Evolutionary conservation across 2,888 invertebrate species (phyloP).

Genomic region (Gonocerus acuteangulatus): DNA sequence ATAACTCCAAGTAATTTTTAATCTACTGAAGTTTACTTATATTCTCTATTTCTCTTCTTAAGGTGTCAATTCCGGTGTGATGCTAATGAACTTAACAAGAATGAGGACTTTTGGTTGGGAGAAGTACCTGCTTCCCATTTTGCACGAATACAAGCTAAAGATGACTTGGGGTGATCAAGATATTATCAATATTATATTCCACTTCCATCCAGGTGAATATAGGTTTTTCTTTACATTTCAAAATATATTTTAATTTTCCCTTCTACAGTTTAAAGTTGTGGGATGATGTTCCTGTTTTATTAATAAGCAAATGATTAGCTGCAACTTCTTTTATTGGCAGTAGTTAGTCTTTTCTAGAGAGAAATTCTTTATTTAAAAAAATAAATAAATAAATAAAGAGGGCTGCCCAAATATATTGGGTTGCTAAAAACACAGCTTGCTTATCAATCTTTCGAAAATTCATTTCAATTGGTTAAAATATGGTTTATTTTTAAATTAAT

Average conservation of each 20-base stretch:
- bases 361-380: too few species aligned
- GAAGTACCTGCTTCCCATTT: slow-evolving; percentile 72
- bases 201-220: slow-evolving; percentile 63
- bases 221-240: background rate
- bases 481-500: too few species aligned
- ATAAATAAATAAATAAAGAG: too few species aligned
- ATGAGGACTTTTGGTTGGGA: slow-evolving; percentile 83
- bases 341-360: background rate
- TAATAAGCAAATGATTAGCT: background rate
- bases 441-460: too few species aligned
- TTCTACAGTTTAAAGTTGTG: background rate
- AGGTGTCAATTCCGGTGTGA: slow-evolving; percentile 94
- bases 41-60: too few species aligned
- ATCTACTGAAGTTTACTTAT: too few species aligned
- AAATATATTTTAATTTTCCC: background rate
- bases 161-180: slow-evolving; percentile 99
- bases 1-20: too few species aligned
- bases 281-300: background rate
- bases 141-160: slow-evolving; percentile 72
- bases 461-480: too few species aligned
- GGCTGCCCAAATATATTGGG: too few species aligned
- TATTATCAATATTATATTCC: slow-evolving; percentile 83
- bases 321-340: background rate
- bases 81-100: slow-evolving; percentile 92
- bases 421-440: too few species aligned